phyloP scores from a whole-genome alignment of 2,113 vertebrate genomes.

The Apteryx mantelli region DNA sequence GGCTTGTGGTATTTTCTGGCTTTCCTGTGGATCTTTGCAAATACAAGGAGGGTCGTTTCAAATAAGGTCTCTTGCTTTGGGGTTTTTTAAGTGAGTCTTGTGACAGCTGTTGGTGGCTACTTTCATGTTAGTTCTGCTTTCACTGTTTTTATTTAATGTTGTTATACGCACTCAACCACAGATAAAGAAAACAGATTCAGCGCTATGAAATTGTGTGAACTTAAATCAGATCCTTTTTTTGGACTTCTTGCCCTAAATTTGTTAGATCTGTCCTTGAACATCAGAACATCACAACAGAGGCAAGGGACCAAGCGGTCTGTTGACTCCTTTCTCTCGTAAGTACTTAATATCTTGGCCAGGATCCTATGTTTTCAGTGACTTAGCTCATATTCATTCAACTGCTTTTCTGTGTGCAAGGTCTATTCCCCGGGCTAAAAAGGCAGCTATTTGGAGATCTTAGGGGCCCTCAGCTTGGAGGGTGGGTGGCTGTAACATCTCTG shows the following conservation, averaged over 20 bases:
- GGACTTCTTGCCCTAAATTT: neutral
- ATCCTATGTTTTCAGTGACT: accelerated
- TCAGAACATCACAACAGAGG: neutral
- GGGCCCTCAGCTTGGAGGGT: accelerated
- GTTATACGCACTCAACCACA: accelerated
- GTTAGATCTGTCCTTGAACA: neutral
- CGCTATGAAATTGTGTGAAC: accelerated
- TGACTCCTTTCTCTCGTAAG: neutral
- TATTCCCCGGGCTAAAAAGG: neutral
- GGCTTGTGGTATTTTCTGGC: neutral
- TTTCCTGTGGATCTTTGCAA: neutral
- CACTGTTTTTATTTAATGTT: neutral
- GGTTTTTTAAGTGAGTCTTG: neutral
- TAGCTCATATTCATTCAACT: accelerated
- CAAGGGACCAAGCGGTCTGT: neutral
- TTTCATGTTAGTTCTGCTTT: neutral
- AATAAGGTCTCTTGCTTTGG: accelerated
- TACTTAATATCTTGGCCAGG: neutral
- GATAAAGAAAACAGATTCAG: neutral
- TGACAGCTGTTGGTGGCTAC: neutral
- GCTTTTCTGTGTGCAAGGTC: neutral
- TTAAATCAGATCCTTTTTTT: neutral
- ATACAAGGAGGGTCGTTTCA: neutral
- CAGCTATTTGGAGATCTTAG: neutral
- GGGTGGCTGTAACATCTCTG: neutral